These are phyloP conservation scores for Channallabes apus DNA, from an alignment of 2,797 vertebrate genomes.

Conservation along the genomic window DNA sequence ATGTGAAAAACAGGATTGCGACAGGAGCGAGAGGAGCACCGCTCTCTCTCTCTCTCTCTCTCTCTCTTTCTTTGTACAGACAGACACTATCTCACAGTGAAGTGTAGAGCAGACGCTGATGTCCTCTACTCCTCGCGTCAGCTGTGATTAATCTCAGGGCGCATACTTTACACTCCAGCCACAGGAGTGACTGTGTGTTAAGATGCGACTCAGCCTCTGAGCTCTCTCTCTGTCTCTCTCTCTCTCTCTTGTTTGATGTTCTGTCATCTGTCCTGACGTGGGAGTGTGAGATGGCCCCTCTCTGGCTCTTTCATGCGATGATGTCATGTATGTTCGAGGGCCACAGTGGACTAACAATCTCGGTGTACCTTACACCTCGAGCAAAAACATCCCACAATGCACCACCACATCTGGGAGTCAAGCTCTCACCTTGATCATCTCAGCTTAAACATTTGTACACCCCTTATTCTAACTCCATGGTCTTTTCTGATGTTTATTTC, in stretches of 20 bases:
- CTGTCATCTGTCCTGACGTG: slow-evolving; percentile 29
- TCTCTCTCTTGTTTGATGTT: neutral
- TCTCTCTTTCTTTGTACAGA: slow-evolving; percentile 62
- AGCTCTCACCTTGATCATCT: neutral
- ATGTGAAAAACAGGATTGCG: slow-evolving; percentile 58
- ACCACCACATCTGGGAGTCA: neutral
- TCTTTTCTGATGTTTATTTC: too few relatives aligned
- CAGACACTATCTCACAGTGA: slow-evolving; percentile 71
- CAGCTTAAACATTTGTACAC: too few relatives aligned
- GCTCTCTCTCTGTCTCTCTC: slow-evolving; percentile 11
- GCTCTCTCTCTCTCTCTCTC: slow-evolving; percentile 50
- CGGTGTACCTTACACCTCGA: neutral
- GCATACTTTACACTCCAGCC: slow-evolving; percentile 46
- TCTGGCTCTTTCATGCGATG: slow-evolving; percentile 39
- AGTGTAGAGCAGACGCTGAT: slow-evolving; percentile 66
- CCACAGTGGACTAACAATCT: slow-evolving; percentile 38
- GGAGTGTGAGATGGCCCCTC: slow-evolving; percentile 14
- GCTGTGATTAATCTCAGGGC: slow-evolving; percentile 56
- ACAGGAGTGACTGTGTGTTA: slow-evolving; percentile 18
- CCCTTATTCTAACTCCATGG: too few relatives aligned
- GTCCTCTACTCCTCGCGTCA: slow-evolving; percentile 44
- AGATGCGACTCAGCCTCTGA: slow-evolving; percentile 23
- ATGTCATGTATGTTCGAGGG: slow-evolving; percentile 59
- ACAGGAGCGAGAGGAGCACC: slow-evolving; percentile 23
- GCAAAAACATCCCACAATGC: slow-evolving; percentile 11